Evolutionary conservation across 2,113 vertebrate genomes (phyloP).

Genomic region (Nycticorax nycticorax): DNA sequence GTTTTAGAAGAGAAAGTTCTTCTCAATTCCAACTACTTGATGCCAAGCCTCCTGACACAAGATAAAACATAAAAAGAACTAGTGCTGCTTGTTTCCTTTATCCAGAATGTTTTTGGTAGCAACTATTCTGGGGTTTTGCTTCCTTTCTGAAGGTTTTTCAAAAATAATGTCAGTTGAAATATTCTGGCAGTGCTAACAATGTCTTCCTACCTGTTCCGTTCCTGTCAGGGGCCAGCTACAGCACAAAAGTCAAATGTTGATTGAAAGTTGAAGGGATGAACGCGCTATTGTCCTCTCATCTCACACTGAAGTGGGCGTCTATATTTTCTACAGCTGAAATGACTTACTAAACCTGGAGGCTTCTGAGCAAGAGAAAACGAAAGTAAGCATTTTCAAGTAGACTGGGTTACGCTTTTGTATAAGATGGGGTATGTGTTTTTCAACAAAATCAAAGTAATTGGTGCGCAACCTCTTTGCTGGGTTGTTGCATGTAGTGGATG

Average conservation of each 20-base stretch:
- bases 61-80: neutral
- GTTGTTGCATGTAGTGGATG: neutral
- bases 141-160: neutral
- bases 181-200: neutral
- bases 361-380: neutral
- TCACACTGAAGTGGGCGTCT: neutral
- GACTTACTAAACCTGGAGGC: neutral
- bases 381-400: neutral
- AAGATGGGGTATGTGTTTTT: neutral
- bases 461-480: accelerated
- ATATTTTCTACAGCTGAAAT: neutral
- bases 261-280: neutral
- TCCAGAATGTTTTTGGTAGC: neutral
- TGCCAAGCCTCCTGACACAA: neutral
- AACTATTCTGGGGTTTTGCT: neutral
- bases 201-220: neutral
- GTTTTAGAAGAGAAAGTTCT: neutral
- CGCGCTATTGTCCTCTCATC: neutral
- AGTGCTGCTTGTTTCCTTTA: neutral
- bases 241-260: neutral
- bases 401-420: neutral
- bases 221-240: neutral
- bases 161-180: neutral
- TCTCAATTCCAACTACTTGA: neutral
- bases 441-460: neutral